Percentiles rank a stretch among this genome's conserved stretches.
These are phyloP conservation scores for Gymnobelideus leadbeateri DNA, from an alignment of 2,113 vertebrate genomes.

Conservation along the genomic window DNA sequence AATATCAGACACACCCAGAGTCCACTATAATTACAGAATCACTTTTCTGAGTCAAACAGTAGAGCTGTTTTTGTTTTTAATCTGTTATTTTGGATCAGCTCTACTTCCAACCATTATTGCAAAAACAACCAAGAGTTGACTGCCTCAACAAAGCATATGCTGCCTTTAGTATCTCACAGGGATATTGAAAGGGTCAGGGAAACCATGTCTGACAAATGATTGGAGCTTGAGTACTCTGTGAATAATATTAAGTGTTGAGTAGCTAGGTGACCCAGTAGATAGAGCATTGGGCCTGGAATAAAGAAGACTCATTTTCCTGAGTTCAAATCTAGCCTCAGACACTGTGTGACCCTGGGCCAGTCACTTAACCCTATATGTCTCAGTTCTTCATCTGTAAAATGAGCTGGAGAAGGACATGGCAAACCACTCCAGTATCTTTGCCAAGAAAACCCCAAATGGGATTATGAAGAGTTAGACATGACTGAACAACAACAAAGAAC, in stretches of 20 bases:
- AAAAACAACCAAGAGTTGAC: neutral
- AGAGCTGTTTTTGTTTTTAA: conserved; percentile 19
- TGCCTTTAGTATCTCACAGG: neutral
- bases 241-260: neutral
- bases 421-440: too few relatives aligned
- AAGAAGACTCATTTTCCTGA: neutral
- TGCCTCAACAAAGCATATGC: neutral
- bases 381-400: neutral
- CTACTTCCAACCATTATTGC: neutral
- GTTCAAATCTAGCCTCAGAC: neutral
- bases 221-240: neutral
- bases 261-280: neutral
- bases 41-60: conserved; percentile 31
- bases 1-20: neutral
- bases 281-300: neutral
- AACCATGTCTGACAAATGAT: neutral
- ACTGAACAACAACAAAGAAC: neutral
- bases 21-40: neutral
- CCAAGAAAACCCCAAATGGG: too few relatives aligned
- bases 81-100: neutral
- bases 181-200: neutral
- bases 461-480: too few relatives aligned
- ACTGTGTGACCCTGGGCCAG: neutral
- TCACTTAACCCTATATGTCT: neutral
- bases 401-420: neutral